These are phyloP conservation scores for Pecten maximus DNA, from an alignment of 2,888 invertebrate genomes.

Conservation along the genomic window DNA sequence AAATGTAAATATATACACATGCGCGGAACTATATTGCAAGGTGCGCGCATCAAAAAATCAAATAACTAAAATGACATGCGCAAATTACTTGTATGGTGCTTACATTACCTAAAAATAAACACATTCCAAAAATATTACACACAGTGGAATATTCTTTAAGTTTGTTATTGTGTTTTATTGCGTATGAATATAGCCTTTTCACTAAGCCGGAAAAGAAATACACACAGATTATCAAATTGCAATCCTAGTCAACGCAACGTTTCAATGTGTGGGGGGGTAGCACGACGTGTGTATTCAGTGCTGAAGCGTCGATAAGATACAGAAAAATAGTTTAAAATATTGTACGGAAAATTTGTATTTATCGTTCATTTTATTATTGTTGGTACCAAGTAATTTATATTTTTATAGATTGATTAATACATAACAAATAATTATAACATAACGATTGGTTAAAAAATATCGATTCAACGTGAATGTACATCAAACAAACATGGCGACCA, in stretches of 20 bases:
- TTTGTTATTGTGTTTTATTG: conserved; percentile 36
- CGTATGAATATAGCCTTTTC: conserved; percentile 48
- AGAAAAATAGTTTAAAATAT: not conserved
- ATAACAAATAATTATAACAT: not conserved
- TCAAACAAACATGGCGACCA: conserved; percentile 73
- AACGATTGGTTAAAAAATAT: not conserved
- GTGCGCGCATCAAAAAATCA: conserved; percentile 38
- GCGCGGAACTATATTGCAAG: conserved; percentile 58
- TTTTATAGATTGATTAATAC: not conserved
- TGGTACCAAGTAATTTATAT: not conserved
- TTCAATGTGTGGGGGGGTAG: conserved; percentile 5
- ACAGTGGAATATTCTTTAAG: not conserved
- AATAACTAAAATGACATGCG: not conserved
- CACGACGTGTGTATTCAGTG: not conserved
- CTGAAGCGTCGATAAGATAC: not conserved
- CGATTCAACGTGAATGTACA: not conserved
- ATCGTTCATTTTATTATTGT: not conserved
- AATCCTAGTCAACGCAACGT: conserved; percentile 46
- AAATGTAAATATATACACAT: conserved; percentile 52
- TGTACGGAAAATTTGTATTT: not conserved
- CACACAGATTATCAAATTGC: conserved; percentile 50
- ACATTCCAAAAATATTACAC: not conserved
- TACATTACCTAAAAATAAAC: not conserved
- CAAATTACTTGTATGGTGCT: not conserved
- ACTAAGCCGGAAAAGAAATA: conserved; percentile 57